Conservation (phyloP, 2,113 vertebrate genomes). For the Barnardius zonarius region DNA sequence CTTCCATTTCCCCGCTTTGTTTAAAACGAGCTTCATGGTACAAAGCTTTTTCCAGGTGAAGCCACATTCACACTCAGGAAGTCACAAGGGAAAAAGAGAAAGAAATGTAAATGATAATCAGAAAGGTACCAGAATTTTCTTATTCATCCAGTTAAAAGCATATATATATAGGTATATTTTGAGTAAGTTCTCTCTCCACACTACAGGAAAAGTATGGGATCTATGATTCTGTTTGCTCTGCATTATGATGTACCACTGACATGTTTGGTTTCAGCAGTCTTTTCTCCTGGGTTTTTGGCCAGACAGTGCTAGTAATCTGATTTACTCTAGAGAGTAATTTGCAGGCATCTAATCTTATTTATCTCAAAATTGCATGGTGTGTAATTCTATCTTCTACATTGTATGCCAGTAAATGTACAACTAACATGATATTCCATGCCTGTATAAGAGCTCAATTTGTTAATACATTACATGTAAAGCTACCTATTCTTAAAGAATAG, state of each 20-base stretch:
- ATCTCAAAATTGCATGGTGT: background rate
- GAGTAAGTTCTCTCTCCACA: background rate
- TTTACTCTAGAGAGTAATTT: conserved; percentile 45
- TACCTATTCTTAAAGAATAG: background rate
- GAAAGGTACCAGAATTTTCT: background rate
- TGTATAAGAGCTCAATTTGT: background rate
- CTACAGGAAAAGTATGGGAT: background rate
- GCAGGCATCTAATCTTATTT: conserved; percentile 39
- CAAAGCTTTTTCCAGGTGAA: background rate
- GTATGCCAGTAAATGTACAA: conserved; percentile 28
- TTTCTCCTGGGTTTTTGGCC: background rate
- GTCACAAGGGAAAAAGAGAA: background rate
- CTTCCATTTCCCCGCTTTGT: background rate
- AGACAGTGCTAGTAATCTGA: conserved; percentile 29
- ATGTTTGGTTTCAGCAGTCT: background rate
- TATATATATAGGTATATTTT: accelerated
- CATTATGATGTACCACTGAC: background rate
- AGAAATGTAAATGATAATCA: background rate
- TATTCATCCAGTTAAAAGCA: background rate
- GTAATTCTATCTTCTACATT: conserved; percentile 34
- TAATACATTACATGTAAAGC: background rate
- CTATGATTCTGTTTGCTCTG: background rate
- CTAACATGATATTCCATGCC: conserved; percentile 14
- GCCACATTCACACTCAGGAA: background rate
- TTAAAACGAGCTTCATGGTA: accelerated